Percentiles rank a stretch among this genome's conserved stretches.
phyloP scores from a whole-genome alignment of 2,888 invertebrate species.

The Auanema sp. region DNA sequence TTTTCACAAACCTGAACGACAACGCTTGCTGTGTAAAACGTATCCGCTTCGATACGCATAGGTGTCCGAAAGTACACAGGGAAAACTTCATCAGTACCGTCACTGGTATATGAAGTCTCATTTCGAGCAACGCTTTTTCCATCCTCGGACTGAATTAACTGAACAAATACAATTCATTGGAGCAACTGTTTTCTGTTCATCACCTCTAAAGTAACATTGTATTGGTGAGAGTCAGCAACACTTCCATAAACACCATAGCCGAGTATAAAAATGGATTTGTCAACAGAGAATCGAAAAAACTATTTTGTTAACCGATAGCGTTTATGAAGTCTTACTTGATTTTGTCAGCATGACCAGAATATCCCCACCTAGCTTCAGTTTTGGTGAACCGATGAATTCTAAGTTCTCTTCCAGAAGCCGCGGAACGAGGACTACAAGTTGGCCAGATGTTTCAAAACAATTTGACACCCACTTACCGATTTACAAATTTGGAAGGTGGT shows the following conservation, averaged over 20 bases:
- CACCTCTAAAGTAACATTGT: constrained; percentile 76
- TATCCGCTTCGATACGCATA: constrained; percentile 78
- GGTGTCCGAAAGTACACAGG: constrained; percentile 68
- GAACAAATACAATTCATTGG: constrained; percentile 9
- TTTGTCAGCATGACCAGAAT: constrained; percentile 80
- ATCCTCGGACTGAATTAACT: constrained; percentile 77
- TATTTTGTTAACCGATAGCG: not conserved
- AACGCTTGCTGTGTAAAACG: constrained; percentile 80
- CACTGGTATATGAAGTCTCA: constrained; percentile 78
- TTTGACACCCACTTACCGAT: constrained; percentile 9
- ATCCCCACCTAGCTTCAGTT: constrained; percentile 81
- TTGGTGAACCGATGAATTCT: constrained; percentile 72
- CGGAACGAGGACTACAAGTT: constrained; percentile 27
- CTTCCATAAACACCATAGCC: constrained; percentile 84
- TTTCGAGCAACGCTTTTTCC: constrained; percentile 77
- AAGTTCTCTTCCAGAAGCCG: constrained; percentile 30
- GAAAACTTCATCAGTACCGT: constrained; percentile 81
- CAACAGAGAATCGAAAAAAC: constrained; percentile 75
- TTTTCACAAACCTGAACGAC: constrained; percentile 59
- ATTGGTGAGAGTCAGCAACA: constrained; percentile 77
- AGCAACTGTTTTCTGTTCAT: too few relatives aligned
- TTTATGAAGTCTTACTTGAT: constrained; percentile 70
- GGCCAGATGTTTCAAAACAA: not conserved
- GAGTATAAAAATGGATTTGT: constrained; percentile 79
- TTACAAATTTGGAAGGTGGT: constrained; percentile 73